Evolutionary conservation across 2,797 vertebrate species (phyloP).

Genomic region (Nothura maculosa): DNA sequence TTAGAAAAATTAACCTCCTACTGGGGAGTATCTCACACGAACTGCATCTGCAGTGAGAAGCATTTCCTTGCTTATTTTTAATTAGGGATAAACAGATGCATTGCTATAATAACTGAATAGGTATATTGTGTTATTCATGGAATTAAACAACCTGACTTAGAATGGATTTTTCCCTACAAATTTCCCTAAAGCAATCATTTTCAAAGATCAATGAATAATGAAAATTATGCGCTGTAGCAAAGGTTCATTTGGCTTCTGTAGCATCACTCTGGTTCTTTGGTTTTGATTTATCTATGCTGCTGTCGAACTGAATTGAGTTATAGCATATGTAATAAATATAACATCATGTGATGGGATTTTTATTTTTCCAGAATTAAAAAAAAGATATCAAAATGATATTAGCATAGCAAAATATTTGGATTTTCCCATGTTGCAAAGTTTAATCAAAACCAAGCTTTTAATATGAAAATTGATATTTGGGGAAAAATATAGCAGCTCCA

Average conservation of each 20-base stretch:
- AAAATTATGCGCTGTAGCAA: background rate
- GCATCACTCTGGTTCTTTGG: fast-evolving
- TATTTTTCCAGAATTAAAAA: background rate
- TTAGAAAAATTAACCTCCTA: background rate
- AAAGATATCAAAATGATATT: background rate
- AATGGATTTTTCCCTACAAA: background rate
- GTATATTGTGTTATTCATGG: fast-evolving
- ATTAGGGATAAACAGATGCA: background rate
- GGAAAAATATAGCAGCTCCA: background rate
- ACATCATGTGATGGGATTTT: too few relatives aligned
- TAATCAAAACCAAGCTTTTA: background rate
- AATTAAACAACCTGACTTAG: background rate
- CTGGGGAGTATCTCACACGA: background rate
- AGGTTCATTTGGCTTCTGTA: background rate
- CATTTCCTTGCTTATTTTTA: background rate
- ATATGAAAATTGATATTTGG: background rate
- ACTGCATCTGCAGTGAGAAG: background rate
- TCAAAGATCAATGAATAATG: background rate
- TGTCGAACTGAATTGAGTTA: background rate
- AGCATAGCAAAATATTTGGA: background rate
- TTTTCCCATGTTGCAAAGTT: background rate
- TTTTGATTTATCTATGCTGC: background rate
- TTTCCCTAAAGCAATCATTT: background rate
- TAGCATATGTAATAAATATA: fast-evolving
- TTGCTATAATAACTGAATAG: background rate